Evolutionary conservation across 2,888 invertebrate genomes (phyloP).

Genomic region (Cheilosia variabilis): DNA sequence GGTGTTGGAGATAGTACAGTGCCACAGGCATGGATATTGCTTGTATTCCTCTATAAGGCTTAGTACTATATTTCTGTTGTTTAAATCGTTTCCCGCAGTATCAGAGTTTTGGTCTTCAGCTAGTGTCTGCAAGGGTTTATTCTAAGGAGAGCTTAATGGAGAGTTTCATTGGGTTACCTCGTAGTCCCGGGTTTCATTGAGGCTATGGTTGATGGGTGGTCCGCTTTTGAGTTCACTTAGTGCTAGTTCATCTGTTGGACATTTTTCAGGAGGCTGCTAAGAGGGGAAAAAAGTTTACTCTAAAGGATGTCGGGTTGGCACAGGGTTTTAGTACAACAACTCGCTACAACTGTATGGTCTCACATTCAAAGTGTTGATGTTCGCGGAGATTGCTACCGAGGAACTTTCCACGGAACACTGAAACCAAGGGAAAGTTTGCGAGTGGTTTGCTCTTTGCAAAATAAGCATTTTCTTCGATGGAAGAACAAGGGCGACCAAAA

Average conservation of each 20-base stretch:
- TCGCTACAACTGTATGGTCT: too few species aligned
- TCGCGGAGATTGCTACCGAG: too few species aligned
- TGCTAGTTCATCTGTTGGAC: not conserved
- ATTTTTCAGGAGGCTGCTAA: not conserved
- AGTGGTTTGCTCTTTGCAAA: too few species aligned
- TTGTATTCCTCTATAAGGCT: slow-evolving; percentile 6
- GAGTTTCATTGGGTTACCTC: not conserved
- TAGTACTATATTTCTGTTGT: not conserved
- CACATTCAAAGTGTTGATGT: too few species aligned
- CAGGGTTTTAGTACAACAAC: too few species aligned
- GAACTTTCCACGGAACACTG: too few species aligned
- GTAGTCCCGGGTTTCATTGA: not conserved
- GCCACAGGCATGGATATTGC: slow-evolving; percentile 12
- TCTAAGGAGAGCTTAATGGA: not conserved
- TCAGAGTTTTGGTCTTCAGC: not conserved
- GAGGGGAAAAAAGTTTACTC: not conserved
- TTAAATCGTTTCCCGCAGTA: not conserved
- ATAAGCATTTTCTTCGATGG: too few species aligned
- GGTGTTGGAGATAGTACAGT: not conserved
- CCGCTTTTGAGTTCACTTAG: not conserved
- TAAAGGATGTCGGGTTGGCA: not conserved
- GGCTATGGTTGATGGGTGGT: not conserved
- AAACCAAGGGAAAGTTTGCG: too few species aligned
- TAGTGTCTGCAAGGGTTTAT: not conserved
- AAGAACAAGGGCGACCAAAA: too few species aligned